Evolutionary conservation across 2,888 invertebrate genomes (phyloP).

Genomic region (Caenorhabditis zanzibari): DNA sequence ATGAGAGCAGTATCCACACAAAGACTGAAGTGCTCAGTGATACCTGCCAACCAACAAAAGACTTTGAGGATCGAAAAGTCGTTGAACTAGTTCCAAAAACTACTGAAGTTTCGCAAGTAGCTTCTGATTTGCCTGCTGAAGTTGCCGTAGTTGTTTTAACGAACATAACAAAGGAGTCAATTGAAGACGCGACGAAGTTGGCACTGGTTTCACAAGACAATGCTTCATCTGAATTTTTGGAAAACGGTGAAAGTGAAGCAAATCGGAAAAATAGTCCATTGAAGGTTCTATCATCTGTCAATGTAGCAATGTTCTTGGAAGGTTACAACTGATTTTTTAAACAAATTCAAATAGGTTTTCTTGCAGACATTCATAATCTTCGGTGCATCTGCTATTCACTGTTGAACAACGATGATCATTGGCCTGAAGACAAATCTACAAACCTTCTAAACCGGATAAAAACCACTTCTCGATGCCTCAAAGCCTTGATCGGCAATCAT

Average conservation of each 20-base stretch:
- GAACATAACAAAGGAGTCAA: not conserved
- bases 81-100: not conserved
- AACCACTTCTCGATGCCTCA: not conserved
- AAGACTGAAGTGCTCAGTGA: too few species aligned
- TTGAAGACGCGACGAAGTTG: not conserved
- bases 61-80: not conserved
- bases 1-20: too few species aligned
- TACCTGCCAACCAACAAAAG: too few species aligned
- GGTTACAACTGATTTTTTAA: not conserved
- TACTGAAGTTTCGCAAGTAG: not conserved
- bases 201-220: slow-evolving; percentile 3
- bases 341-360: not conserved
- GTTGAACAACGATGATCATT: not conserved
- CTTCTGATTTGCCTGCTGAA: not conserved
- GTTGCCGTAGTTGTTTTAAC: not conserved
- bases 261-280: not conserved
- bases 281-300: not conserved
- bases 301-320: not conserved
- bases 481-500: slow-evolving; percentile 6
- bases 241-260: not conserved
- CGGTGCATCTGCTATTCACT: not conserved
- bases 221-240: slow-evolving; percentile 23
- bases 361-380: slow-evolving; percentile 22
- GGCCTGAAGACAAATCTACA: slow-evolving; percentile 20
- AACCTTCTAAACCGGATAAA: not conserved